A percentile compares a stretch with the other conserved stretches of the same genome.
phyloP scores from a whole-genome alignment of 2,888 invertebrate species.

The Calameuta idolon region DNA sequence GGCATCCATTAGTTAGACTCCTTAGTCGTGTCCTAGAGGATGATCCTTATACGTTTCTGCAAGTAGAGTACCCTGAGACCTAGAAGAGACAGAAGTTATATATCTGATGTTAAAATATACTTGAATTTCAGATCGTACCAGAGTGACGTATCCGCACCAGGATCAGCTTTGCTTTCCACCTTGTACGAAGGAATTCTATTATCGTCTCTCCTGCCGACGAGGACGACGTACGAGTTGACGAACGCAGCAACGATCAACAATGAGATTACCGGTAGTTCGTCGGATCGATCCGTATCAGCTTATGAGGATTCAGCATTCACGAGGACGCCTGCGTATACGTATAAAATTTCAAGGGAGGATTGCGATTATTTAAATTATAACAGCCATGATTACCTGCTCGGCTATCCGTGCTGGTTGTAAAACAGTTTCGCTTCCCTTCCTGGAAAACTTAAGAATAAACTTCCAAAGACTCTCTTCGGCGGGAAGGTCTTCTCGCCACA shows the following conservation, averaged over 20 bases:
- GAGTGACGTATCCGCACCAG: neutral
- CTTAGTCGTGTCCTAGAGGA: neutral
- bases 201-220: neutral
- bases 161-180: neutral
- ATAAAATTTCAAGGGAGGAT: neutral
- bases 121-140: constrained; percentile 3
- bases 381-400: neutral
- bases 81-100: neutral
- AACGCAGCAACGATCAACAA: neutral
- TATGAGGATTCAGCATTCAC: neutral
- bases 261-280: neutral
- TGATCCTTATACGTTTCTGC: neutral
- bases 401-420: neutral
- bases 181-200: neutral
- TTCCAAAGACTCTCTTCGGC: neutral
- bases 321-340: neutral
- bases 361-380: constrained; percentile 10
- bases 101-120: neutral
- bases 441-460: neutral
- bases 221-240: neutral
- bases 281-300: neutral
- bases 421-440: neutral
- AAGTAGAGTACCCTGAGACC: neutral
- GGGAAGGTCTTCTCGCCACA: neutral
- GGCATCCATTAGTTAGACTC: neutral